A percentile compares a stretch with the other conserved stretches of the same genome.
Conservation (phyloP, 1,140 invertebrate genomes). For the Phortica variegata region DNA sequence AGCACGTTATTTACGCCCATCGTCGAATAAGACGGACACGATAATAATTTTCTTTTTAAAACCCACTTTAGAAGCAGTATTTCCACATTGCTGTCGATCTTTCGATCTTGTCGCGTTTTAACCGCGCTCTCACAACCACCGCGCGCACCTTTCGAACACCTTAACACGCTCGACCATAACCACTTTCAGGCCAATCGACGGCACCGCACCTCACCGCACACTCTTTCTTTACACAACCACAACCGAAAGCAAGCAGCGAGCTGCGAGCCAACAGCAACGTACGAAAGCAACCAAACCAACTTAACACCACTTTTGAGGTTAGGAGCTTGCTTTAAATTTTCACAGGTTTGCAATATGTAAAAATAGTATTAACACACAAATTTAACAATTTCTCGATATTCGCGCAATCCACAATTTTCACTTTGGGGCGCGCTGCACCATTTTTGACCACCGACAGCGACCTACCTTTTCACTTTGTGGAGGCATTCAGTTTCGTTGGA, state of each 20-base stretch:
- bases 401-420: constrained; percentile 34
- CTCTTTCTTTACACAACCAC: constrained; percentile 17
- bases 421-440: constrained; percentile 25
- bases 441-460: too few species aligned
- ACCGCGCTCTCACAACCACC: constrained; percentile 24
- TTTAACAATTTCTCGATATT: neutral
- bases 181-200: constrained; percentile 46
- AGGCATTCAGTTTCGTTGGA: constrained; percentile 33
- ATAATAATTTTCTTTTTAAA: constrained; percentile 28
- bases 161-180: too few species aligned
- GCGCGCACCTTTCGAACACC: constrained; percentile 16
- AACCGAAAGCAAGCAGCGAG: constrained; percentile 16
- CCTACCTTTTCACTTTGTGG: constrained; percentile 53
- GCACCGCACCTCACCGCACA: constrained; percentile 28
- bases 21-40: too few species aligned
- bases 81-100: constrained; percentile 29
- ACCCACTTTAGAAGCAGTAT: constrained; percentile 37
- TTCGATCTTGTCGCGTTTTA: constrained; percentile 32
- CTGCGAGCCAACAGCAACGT: constrained; percentile 11
- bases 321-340: constrained; percentile 35
- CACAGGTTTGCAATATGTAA: constrained; percentile 38
- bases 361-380: constrained; percentile 8
- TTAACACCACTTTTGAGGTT: constrained; percentile 52
- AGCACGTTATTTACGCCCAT: neutral
- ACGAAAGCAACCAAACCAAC: constrained; percentile 27